phyloP scores from a whole-genome alignment of 2,113 vertebrate species.

The Limanda limanda region DNA sequence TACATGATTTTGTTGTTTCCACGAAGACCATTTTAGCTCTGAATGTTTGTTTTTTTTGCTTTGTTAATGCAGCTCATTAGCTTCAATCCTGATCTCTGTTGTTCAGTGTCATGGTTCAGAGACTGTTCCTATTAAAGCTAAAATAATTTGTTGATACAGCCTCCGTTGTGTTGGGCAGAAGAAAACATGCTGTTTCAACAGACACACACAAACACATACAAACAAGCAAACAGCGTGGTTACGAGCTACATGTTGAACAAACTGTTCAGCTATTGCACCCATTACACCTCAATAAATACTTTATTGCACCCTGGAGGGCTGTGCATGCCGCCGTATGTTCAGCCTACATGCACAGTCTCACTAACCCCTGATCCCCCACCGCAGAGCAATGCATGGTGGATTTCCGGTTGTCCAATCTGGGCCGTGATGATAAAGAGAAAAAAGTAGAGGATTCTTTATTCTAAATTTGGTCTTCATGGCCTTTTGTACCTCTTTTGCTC shows the following conservation, averaged over 20 bases:
- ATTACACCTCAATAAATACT: slow-evolving; percentile 52
- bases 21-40: slow-evolving; percentile 4
- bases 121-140: slow-evolving; percentile 11
- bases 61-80: slow-evolving; percentile 39
- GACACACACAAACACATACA: slow-evolving; percentile 5
- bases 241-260: slow-evolving; percentile 35
- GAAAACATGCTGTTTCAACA: neutral
- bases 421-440: slow-evolving; percentile 43
- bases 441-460: slow-evolving; percentile 25
- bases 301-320: slow-evolving; percentile 35
- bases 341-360: slow-evolving; percentile 25
- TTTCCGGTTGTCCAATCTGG: slow-evolving; percentile 48
- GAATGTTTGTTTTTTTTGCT: slow-evolving; percentile 1
- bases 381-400: slow-evolving; percentile 38
- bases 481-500: slow-evolving; percentile 29
- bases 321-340: slow-evolving; percentile 36
- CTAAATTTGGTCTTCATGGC: slow-evolving; percentile 7
- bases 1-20: neutral
- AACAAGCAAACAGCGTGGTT: slow-evolving; percentile 8
- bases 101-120: slow-evolving; percentile 39
- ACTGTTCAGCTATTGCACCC: slow-evolving; percentile 21
- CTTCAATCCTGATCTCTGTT: slow-evolving; percentile 31
- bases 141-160: slow-evolving; percentile 32
- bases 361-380: slow-evolving; percentile 9
- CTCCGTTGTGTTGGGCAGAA: slow-evolving; percentile 1